phyloP scores from a whole-genome alignment of 2,888 invertebrate species.

The Fragum sueziense region DNA sequence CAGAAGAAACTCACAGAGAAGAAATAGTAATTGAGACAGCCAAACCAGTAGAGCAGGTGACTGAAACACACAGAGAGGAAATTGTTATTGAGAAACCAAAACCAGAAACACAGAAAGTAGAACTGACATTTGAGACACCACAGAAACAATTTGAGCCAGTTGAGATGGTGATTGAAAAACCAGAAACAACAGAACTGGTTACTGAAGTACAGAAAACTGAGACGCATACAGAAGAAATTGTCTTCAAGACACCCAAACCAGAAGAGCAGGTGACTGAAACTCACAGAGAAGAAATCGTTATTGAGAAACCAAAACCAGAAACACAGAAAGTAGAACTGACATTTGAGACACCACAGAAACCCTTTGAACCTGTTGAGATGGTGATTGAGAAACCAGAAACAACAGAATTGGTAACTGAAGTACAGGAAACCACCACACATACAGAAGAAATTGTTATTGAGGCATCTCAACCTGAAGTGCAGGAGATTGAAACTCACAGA shows the following conservation, averaged over 20 bases:
- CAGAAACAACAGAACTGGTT: conserved; percentile 19
- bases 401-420: conserved; percentile 1
- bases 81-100: conserved; percentile 31
- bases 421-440: neutral
- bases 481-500: conserved; percentile 9
- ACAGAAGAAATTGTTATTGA: conserved; percentile 2
- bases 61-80: conserved; percentile 44
- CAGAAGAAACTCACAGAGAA: conserved; percentile 41
- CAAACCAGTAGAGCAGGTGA: conserved; percentile 29
- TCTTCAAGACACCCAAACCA: conserved; percentile 1
- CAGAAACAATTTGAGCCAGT: neutral
- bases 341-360: neutral
- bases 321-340: neutral
- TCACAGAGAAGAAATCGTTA: neutral
- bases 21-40: conserved; percentile 33
- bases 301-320: neutral
- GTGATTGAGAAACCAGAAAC: conserved; percentile 2
- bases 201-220: conserved; percentile 35
- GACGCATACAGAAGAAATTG: conserved; percentile 36
- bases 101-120: conserved; percentile 17
- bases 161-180: conserved; percentile 27
- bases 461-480: neutral
- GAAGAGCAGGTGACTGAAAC: neutral
- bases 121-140: conserved; percentile 22
- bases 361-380: neutral